Evolutionary conservation across 2,797 vertebrate species (phyloP), one percentile per base, ranked within the genome.

Genomic region (Echeneis naucrates): DNA sequence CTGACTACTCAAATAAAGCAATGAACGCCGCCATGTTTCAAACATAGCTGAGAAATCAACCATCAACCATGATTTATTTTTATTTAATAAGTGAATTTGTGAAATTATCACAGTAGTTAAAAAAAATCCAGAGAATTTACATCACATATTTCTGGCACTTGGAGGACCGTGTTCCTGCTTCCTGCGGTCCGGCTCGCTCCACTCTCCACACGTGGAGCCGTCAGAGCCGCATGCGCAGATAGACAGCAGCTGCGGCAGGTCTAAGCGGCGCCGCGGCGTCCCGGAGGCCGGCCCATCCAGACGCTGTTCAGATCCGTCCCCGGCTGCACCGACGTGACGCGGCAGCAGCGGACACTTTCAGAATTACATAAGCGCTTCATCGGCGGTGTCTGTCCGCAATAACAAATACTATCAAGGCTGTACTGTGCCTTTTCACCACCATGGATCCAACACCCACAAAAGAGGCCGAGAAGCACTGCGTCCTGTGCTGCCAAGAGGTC

Each of bases 401-500:
- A 80, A 75, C 68, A 75, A 65, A 65, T 11, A 63, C 0, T 50
- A 5, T 24, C 12, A 17, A 73, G 78, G 57, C 72, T 37, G 14
- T 44, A 9, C 68, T 57, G 81, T 86, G 82, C 75, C 80, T 82
- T 85, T 56, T 33, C 14, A 5, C 21, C 50, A 67, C 44, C 21
- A 95, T 96, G 93, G 93, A 92, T 11, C 84, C 88, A 9, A 80
- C 83, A 5, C 76, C 76, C 11, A 70, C 87, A 8, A 95, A 95
- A 83, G 94, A 95, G 35, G 84, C 95, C 0, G 95, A 96, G 84
- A 94, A 93, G 70, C 88, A 92, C 48, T 99, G 98, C 19, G 98
- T 99, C 72, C 91, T 99, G 67, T 99, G 98, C 92, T 99, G 98
- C 83, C 97, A 97, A 0, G 97, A 99, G 10, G 89, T 98, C 78